Conservation (phyloP, 2,888 invertebrate species). For the Drosophila borealis region DNA sequence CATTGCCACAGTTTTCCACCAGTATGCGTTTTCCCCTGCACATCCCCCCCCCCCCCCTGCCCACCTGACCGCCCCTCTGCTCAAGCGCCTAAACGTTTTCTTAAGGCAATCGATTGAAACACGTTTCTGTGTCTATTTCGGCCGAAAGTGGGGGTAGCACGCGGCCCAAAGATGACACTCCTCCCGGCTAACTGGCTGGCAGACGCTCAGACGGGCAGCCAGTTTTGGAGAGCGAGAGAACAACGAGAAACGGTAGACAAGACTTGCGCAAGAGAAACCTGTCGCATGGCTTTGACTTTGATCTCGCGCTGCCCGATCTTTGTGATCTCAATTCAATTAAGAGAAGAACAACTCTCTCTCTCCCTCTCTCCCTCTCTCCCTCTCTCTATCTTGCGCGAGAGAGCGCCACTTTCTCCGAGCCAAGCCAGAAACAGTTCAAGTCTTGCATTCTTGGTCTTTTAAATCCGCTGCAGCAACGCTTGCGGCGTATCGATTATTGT, state of each 20-base stretch:
- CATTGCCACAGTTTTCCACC: conserved; percentile 57
- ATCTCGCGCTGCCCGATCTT: conserved; percentile 31
- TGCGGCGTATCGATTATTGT: conserved; percentile 21
- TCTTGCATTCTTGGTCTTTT: conserved; percentile 37
- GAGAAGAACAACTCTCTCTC: conserved; percentile 28
- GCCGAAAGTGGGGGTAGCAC: neutral
- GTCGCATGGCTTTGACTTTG: conserved; percentile 51
- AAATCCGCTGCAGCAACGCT: conserved; percentile 19
- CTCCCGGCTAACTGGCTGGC: conserved; percentile 16
- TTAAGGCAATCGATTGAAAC: conserved; percentile 53
- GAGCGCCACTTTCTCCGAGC: conserved; percentile 51
- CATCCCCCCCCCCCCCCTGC: neutral
- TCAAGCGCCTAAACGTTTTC: conserved; percentile 13
- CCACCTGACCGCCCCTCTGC: neutral
- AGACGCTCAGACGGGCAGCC: conserved; percentile 7
- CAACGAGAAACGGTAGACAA: conserved; percentile 13
- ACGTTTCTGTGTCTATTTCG: conserved; percentile 41
- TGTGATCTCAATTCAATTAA: conserved; percentile 70
- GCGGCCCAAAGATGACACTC: conserved; percentile 41
- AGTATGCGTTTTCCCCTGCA: conserved; percentile 8
- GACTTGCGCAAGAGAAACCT: conserved; percentile 40
- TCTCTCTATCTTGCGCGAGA: conserved; percentile 3
- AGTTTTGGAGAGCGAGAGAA: conserved; percentile 42
- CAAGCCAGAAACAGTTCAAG: conserved; percentile 46
- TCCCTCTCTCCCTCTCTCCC: neutral